Conservation (phyloP, 2,797 vertebrate species). For the Melanotaenia pygmaea region DNA sequence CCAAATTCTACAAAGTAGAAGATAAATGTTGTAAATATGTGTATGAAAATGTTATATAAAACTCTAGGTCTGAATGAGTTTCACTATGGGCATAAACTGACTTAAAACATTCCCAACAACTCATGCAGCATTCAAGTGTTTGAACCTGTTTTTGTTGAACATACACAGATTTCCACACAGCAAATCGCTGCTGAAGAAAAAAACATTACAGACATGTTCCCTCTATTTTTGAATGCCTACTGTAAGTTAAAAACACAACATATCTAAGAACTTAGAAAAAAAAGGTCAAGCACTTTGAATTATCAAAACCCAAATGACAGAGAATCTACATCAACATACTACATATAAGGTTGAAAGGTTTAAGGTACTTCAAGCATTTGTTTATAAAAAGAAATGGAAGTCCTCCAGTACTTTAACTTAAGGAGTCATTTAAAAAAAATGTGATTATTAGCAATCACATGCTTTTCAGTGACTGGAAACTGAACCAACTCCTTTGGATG, state of each 20-base stretch:
- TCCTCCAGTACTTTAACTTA: background rate
- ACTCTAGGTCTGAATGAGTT: constrained; percentile 2
- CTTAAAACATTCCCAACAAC: constrained; percentile 10
- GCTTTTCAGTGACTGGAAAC: background rate
- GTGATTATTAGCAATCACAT: background rate
- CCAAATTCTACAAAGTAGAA: constrained; percentile 43
- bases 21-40: constrained; percentile 15
- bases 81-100: constrained; percentile 9
- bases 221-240: background rate
- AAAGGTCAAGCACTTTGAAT: background rate
- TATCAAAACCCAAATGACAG: background rate
- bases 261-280: background rate
- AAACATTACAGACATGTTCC: background rate
- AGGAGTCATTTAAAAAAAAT: background rate
- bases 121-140: background rate
- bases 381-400: background rate
- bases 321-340: background rate
- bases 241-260: background rate
- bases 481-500: background rate
- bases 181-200: background rate
- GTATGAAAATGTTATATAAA: constrained; percentile 25
- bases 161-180: background rate
- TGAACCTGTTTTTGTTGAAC: background rate
- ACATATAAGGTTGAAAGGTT: background rate
- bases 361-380: background rate